Evolutionary conservation across 2,113 vertebrate species (phyloP), one percentile per base, ranked within the genome.

Genomic region (Stigmatopora nigra): DNA sequence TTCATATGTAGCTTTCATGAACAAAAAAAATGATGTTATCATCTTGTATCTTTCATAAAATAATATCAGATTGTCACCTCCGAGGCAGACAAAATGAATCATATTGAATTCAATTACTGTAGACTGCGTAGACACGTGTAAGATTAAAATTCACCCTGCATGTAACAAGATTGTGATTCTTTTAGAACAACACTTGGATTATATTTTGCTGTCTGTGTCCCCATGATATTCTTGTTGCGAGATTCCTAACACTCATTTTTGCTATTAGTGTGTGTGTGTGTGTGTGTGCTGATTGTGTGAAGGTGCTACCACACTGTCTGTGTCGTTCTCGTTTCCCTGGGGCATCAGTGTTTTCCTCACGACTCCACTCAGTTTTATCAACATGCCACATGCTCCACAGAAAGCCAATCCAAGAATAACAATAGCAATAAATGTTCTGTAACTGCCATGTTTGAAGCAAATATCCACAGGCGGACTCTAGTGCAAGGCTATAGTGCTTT

Each of bases 311-410:
- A 74, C 81, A 80, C 78, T 81, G 71, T 84, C 81, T 80, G 73
- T 71, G 82, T 78, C 80, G 81, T 67, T 74, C 53, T 72, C n/a
- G 12, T 71, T 70, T 84, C 85, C 82, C 79, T 76, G 45, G 72
- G 82, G 83, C 75, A 63, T 86, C 82, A 71, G 73, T 85, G 78
- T 85, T 84, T 84, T 81, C 75, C 82, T 87, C 80, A 64, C 77
- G 82, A 78, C 75, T 84, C 72, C 61, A 19, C 77, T 82, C 57
- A 61, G 60, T 80, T 82, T 72, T 78, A 82, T 75, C 82, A 83
- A 64, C 72, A 49, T 66, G 61, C 48, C 38, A 41, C 38, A 41
- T 41, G 38, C 78, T 80, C 80, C 68, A 51, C 75, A 63, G 61
- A 71, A 69, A 64, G 63, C 69, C 51, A 14, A 67, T 75, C 66